Evolutionary conservation across 2,113 vertebrate species (phyloP).

Genomic region (Alethe diademata): DNA sequence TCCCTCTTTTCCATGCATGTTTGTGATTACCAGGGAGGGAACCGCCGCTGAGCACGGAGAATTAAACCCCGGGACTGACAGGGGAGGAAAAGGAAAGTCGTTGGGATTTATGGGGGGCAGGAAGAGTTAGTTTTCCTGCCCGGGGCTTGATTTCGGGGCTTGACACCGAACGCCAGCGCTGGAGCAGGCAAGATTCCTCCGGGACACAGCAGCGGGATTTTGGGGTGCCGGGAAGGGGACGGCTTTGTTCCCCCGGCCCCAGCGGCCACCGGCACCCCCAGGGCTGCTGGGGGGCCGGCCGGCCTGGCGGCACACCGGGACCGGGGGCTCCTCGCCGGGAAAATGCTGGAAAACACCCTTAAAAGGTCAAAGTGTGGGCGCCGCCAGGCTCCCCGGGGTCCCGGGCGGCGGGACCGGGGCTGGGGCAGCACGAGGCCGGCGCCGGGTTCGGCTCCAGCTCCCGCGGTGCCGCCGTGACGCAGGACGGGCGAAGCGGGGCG

Average conservation of each 20-base stretch:
- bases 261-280: not conserved
- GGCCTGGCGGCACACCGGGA: not conserved
- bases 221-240: not conserved
- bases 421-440: not conserved
- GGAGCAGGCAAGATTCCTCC: not conserved
- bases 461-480: not conserved
- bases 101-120: not conserved
- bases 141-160: not conserved
- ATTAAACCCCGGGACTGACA: slow-evolving; percentile 51
- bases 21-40: slow-evolving; percentile 66
- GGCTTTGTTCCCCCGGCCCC: not conserved
- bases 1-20: slow-evolving; percentile 68
- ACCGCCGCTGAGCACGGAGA: slow-evolving; percentile 47
- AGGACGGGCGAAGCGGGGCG: not conserved
- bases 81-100: slow-evolving; percentile 54
- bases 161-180: not conserved
- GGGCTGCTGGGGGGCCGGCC: not conserved
- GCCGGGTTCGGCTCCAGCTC: not conserved
- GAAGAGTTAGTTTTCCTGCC: not conserved
- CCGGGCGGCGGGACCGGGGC: not conserved
- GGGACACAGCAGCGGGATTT: not conserved
- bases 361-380: slow-evolving; percentile 44
- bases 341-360: slow-evolving; percentile 56
- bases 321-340: not conserved
- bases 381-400: not conserved